phyloP scores from a whole-genome alignment of 1,140 invertebrate genomes.

The Euura saliciscinereae region DNA sequence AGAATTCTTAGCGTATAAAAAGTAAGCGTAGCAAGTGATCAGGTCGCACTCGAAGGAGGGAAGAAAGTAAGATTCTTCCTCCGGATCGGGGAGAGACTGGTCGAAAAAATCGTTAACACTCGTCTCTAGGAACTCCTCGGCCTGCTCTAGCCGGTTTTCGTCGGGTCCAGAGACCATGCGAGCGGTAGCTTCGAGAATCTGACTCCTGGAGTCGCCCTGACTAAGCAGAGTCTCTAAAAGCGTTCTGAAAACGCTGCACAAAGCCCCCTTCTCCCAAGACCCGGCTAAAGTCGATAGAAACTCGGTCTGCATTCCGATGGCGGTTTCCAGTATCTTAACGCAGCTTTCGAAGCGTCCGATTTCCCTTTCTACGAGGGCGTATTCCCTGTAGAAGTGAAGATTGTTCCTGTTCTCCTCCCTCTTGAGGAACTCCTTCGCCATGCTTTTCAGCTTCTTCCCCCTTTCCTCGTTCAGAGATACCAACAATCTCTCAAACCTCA shows the following conservation, averaged over 20 bases:
- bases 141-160: slow-evolving; percentile 27
- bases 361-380: slow-evolving; percentile 68
- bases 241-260: slow-evolving; percentile 55
- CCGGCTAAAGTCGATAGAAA: slow-evolving; percentile 32
- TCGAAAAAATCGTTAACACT: slow-evolving; percentile 37
- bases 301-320: slow-evolving; percentile 46
- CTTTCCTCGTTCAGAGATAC: slow-evolving; percentile 53
- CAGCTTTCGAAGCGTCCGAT: slow-evolving; percentile 54
- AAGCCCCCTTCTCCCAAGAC: slow-evolving; percentile 41
- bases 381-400: slow-evolving; percentile 65
- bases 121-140: slow-evolving; percentile 40
- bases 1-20: slow-evolving; percentile 52
- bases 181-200: slow-evolving; percentile 35
- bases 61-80: slow-evolving; percentile 53
- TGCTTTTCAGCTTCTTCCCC: slow-evolving; percentile 57
- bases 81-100: slow-evolving; percentile 20
- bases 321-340: slow-evolving; percentile 58
- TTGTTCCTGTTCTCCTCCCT: slow-evolving; percentile 62
- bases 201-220: slow-evolving; percentile 28
- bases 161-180: slow-evolving; percentile 30
- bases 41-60: slow-evolving; percentile 61
- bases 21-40: slow-evolving; percentile 63
- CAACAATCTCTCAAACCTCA: slow-evolving; percentile 65
- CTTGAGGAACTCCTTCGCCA: slow-evolving; percentile 64
- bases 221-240: slow-evolving; percentile 54